Evolutionary conservation across 2,888 invertebrate species (phyloP).

Genomic region (Erebia ligea): DNA sequence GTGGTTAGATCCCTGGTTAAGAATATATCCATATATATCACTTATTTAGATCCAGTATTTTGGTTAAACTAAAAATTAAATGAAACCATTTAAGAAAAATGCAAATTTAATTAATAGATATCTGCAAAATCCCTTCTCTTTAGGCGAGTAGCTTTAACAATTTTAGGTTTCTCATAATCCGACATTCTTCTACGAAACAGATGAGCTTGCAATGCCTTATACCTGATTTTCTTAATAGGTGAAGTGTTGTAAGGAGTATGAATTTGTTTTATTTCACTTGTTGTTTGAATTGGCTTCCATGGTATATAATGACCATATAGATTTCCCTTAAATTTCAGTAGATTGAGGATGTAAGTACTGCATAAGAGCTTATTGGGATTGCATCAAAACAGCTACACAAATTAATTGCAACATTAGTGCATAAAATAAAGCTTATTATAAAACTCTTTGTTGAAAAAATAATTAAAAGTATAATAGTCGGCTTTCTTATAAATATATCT

Average conservation of each 20-base stretch:
- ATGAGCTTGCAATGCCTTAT: slow-evolving; percentile 52
- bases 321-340: slow-evolving; percentile 38
- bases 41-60: too few species aligned
- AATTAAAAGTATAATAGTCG: too few species aligned
- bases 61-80: neutral
- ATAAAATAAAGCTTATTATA: neutral
- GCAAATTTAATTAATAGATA: neutral
- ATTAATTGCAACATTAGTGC: too few species aligned
- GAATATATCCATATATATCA: too few species aligned
- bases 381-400: neutral
- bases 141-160: slow-evolving; percentile 31
- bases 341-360: slow-evolving; percentile 16
- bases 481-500: too few species aligned
- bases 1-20: too few species aligned
- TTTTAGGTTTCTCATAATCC: slow-evolving; percentile 46
- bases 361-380: neutral
- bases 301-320: slow-evolving; percentile 64
- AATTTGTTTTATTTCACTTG: slow-evolving; percentile 44
- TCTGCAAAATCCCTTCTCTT: neutral
- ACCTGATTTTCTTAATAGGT: slow-evolving; percentile 47
- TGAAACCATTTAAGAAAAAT: neutral
- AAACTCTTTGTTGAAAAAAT: too few species aligned
- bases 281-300: slow-evolving; percentile 55
- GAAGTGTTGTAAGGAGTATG: slow-evolving; percentile 44
- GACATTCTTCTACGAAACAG: slow-evolving; percentile 57